Evolutionary conservation across 2,888 invertebrate species (phyloP).

Genomic region (Diadegma fenestrale): DNA sequence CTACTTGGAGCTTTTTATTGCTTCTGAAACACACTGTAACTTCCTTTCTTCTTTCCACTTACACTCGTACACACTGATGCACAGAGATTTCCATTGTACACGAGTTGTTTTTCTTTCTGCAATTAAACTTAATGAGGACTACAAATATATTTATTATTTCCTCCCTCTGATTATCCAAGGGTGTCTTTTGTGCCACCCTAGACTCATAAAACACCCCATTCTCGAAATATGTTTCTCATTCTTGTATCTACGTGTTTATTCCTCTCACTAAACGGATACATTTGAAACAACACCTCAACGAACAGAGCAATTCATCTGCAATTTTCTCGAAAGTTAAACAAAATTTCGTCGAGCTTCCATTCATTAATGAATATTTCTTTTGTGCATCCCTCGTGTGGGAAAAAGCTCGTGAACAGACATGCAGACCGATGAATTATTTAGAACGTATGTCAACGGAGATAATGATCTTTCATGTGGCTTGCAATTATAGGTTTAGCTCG

Average conservation of each 20-base stretch:
- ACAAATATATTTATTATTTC: conserved; percentile 38
- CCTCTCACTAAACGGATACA: background rate
- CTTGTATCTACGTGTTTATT: background rate
- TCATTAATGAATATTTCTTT: background rate
- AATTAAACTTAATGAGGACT: conserved; percentile 37
- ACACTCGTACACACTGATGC: background rate
- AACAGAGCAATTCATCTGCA: background rate
- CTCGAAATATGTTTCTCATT: background rate
- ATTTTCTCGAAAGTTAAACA: background rate
- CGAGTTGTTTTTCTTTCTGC: background rate
- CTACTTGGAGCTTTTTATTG: conserved; percentile 17
- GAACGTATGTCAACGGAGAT: conserved; percentile 23
- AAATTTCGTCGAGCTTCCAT: background rate
- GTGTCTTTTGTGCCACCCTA: conserved; percentile 12
- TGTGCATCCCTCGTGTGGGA: background rate
- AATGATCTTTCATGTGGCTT: conserved; percentile 4
- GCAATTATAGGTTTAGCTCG: background rate
- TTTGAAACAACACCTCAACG: background rate
- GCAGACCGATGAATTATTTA: conserved; percentile 20
- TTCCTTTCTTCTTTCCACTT: background rate
- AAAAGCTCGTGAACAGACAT: background rate
- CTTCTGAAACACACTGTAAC: conserved; percentile 13
- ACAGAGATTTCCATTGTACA: background rate
- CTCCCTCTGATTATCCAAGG: conserved; percentile 18
- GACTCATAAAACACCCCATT: background rate